Evolutionary conservation across 2,113 vertebrate species (phyloP), one percentile per base, ranked within the genome.

Genomic region (Tupaia chinensis): DNA sequence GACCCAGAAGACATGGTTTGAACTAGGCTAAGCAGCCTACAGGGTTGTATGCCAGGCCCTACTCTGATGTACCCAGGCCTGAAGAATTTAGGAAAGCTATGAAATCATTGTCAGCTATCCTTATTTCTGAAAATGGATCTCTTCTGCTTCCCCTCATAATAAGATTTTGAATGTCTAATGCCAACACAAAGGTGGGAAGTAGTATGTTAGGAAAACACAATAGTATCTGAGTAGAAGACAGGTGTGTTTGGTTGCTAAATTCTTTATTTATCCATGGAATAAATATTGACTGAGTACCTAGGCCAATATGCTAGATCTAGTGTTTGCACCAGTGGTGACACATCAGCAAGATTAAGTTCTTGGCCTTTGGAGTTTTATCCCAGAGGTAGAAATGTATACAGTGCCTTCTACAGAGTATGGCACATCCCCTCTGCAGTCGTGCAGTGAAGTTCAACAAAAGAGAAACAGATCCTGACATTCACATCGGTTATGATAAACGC

Each of bases 391-490:
- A 23, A 11, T 6, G 19, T 12, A 32, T 10, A 7, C 10, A 44
- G 12, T 3, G 17, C 34, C 11, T 29, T 29, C 25, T 34, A 13
- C 20, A 63, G 17, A 83, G 12, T 69, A 7, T 53, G 20, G 53
- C 10, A 16, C 3, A 68, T 0, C 2, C 19, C 58, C 3, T 66
- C 32, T 65, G 5, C 2, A 23, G 29, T 74, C 7, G 0, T 23
- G 32, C 32, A 65, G 20, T 58, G 7, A 81, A 90, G 54, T 29
- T 4, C 34, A 34, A 2, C 58, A 60, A 53, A 34, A 32, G 81
- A 44, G 80, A 56, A 66, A 22, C 27, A 4, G 58, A 53, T 58
- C 93, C 34, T n/a, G 53, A 66, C n/a, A 77, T 68, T 54, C 16
- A 7, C 34, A 1, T 73, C 10, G 76, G 16, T 77, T 29, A 65